phyloP scores from a whole-genome alignment of 2,797 vertebrate genomes.

The Sebastes umbrosus region DNA sequence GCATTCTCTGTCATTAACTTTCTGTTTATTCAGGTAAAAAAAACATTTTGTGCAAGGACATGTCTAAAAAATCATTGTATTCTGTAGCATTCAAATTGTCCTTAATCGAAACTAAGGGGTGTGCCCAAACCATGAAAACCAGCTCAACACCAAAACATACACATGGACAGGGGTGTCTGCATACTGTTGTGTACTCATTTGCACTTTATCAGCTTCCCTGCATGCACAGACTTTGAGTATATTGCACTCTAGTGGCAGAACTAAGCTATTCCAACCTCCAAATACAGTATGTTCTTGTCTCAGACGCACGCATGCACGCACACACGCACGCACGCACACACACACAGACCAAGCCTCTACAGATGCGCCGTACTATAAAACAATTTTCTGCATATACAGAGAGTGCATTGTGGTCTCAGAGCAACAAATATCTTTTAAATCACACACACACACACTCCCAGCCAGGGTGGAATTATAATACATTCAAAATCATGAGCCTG shows the following conservation, averaged over 20 bases:
- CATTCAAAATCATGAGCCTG: conserved; percentile 13
- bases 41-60: not conserved
- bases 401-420: conserved; percentile 1
- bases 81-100: not conserved
- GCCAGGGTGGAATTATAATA: not conserved
- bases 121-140: not conserved
- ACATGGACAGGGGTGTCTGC: not conserved
- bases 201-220: not conserved
- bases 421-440: not conserved
- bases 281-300: not conserved
- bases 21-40: not conserved
- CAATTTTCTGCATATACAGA: conserved; percentile 3
- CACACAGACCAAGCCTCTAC: not conserved
- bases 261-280: not conserved
- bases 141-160: not conserved
- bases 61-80: not conserved
- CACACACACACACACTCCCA: not conserved
- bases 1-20: not conserved
- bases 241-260: conserved; percentile 66
- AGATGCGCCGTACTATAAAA: not conserved
- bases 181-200: not conserved
- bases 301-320: not conserved
- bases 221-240: conserved; percentile 34
- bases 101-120: not conserved
- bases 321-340: not conserved